Base-by-base conservation (phyloP, 2,888 invertebrate species). In the Epirrita christyi region DNA sequence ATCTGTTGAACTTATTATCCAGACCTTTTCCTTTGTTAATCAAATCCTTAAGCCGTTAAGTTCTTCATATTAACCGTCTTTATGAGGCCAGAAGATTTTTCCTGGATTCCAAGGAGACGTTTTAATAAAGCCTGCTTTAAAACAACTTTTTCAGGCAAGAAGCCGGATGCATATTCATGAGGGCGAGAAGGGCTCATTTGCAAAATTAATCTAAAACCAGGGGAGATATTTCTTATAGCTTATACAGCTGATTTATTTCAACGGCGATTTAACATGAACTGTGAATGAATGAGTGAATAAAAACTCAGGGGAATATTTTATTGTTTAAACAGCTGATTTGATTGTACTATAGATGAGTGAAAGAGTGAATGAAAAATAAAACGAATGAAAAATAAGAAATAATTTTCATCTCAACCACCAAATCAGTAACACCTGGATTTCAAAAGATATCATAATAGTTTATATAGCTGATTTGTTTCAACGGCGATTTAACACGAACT, bases 161-260 rank as follows among this genome's bases (percentile, higher is more conserved):
- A 58, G 36, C 44, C 21, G 58, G 60, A 61, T 80, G 76, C 73
- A 81, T 81, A 81, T 81, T 80, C 81, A 81, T 79, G 72, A 75
- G 55, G 55, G 63, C 64, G 53, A 54, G 66, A 66, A 64, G 59
- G 63, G 54, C 76, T 80, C 75, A 81, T 81, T 81, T 76, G 76
- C 76, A 75, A 79, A 75, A 79, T 80, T 78, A 77, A 81, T 76
- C 70, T 71, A 42, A 54, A 72, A 75, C 67, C 68, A 71, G 70
- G 53, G 71, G 67, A 64, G 57, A 66, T 71, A 64, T 21, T 3
- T 55, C 65, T 70, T 68, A 67, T 71, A 66, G 66, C 63, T 66
- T 62, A 69, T 67, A 64, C 71, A 73, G 67, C 66, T 72, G 71
- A 73, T 74, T 73, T 68, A 65, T 67, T 64, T 57, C 38, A 51